phyloP scores from a whole-genome alignment of 2,888 invertebrate genomes.

The Dryococelus australis region DNA sequence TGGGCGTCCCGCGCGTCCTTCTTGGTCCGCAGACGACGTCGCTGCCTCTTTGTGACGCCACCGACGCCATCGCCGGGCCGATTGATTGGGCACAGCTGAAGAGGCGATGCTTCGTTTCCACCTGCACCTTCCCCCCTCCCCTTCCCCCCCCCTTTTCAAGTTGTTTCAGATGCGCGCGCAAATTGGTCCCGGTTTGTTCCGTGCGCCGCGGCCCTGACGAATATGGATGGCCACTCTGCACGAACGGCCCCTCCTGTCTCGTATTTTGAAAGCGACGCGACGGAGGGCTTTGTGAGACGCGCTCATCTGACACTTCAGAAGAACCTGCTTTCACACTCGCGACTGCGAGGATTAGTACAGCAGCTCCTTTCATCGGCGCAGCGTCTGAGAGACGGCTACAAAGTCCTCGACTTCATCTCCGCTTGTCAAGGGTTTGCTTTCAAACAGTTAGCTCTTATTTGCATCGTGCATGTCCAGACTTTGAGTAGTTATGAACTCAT shows the following conservation, averaged over 20 bases:
- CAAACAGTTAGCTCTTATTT: no score
- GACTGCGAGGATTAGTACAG: background rate
- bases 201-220: background rate
- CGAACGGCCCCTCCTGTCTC: no score
- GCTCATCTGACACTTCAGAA: background rate
- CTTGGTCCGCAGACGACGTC: no score
- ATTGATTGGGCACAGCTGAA: background rate
- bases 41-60: no score
- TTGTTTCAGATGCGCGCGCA: conserved; percentile 16
- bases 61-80: no score
- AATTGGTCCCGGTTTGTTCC: background rate
- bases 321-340: background rate
- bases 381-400: background rate
- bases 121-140: background rate
- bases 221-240: background rate
- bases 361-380: background rate
- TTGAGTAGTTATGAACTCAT: no score
- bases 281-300: background rate
- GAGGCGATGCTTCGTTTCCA: background rate
- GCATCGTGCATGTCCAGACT: no score
- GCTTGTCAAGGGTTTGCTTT: no score
- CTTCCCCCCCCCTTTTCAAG: background rate
- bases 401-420: no score
- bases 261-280: background rate
- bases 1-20: no score